Evolutionary conservation across 1,140 invertebrate genomes (phyloP).

Genomic region (Limonius californicus): DNA sequence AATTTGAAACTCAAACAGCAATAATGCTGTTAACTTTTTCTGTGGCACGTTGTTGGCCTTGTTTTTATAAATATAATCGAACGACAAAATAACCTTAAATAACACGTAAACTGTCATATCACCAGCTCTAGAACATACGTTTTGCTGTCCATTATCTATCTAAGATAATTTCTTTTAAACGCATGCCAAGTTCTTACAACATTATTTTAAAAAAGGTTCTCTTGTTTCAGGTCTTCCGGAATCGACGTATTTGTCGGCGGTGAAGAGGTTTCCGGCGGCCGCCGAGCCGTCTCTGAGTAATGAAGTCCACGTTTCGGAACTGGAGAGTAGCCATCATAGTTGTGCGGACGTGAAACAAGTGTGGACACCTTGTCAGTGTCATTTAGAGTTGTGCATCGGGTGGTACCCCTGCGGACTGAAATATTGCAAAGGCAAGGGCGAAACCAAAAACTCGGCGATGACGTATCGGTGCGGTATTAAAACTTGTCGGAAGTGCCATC

Average conservation of each 20-base stretch:
- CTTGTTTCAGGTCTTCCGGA: constrained; percentile 57
- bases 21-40: too few relatives aligned
- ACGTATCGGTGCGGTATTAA: constrained; percentile 92
- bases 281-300: constrained; percentile 38
- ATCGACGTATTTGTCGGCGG: constrained; percentile 49
- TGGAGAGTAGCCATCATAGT: constrained; percentile 44
- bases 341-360: constrained; percentile 63
- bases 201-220: too few relatives aligned
- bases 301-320: constrained; percentile 39
- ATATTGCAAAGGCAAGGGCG: constrained; percentile 78
- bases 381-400: constrained; percentile 77
- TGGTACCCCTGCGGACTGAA: constrained; percentile 93
- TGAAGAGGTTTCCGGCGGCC: constrained; percentile 55
- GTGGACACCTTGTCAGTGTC: constrained; percentile 71
- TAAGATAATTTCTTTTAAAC: too few relatives aligned
- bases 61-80: too few relatives aligned
- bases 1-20: too few relatives aligned
- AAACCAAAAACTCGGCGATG: constrained; percentile 53
- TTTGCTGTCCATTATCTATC: too few relatives aligned
- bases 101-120: too few relatives aligned
- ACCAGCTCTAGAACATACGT: too few relatives aligned
- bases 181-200: too few relatives aligned
- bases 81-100: too few relatives aligned
- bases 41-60: too few relatives aligned
- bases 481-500: constrained; percentile 85